A percentile compares a stretch with the other conserved stretches of the same genome.
Conservation (phyloP, 2,113 vertebrate genomes). For the Oncorhynchus mykiss region DNA sequence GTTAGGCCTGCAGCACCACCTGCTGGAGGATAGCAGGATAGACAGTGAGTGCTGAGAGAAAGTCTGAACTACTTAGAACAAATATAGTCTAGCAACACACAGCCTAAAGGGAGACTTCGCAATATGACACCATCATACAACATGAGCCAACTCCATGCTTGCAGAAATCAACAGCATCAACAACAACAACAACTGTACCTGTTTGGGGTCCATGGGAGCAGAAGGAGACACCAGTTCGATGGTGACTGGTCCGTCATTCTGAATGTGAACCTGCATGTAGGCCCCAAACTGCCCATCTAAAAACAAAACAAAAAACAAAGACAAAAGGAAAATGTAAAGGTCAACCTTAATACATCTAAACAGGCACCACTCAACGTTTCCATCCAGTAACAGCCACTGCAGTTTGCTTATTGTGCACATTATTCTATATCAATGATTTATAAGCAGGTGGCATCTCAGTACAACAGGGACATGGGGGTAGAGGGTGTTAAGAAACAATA, state of each 20-base stretch:
- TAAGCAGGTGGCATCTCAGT: conserved; percentile 13
- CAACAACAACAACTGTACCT: conserved; percentile 70
- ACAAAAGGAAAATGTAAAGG: too few species aligned
- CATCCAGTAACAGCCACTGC: neutral
- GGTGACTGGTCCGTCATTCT: conserved; percentile 96
- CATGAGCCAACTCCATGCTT: too few species aligned
- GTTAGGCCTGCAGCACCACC: neutral
- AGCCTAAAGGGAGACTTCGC: too few species aligned
- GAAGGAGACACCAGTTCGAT: conserved; percentile 86
- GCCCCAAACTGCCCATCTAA: conserved; percentile 92
- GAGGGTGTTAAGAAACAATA: neutral
- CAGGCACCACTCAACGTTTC: neutral
- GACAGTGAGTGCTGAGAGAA: neutral
- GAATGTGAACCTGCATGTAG: conserved; percentile 93
- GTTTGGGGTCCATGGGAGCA: conserved; percentile 80
- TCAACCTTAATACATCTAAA: neutral
- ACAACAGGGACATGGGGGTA: conserved; percentile 28
- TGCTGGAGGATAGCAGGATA: neutral
- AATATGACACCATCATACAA: too few species aligned
- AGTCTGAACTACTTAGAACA: too few species aligned
- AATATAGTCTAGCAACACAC: too few species aligned
- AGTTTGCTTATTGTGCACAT: neutral
- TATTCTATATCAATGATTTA: neutral
- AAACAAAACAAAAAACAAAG: conserved; percentile 31
- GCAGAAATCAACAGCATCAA: too few species aligned